Evolutionary conservation across 2,888 invertebrate species (phyloP), one percentile per base, ranked within the genome.

Genomic region (Amphipoea oculea): DNA sequence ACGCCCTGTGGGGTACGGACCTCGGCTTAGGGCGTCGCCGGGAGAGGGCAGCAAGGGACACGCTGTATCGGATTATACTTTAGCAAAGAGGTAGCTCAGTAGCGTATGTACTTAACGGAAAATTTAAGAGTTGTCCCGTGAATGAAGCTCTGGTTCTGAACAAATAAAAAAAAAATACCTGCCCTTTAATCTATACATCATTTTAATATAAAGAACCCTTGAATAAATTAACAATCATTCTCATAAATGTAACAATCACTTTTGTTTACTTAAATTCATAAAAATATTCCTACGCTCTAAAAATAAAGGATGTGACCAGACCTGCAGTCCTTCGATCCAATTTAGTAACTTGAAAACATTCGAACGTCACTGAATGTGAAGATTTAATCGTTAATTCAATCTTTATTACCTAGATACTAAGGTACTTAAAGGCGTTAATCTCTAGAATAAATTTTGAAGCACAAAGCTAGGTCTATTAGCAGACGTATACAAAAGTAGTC

Each of bases 181-280:
- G 7, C 42, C 2, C 2, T 14, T 17, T 11, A n/a, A 11, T 36
- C 20, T 48, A 36, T 23, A 36, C 11, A 20, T 42, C 17, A 29
- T 48, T 36, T 23, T 40, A 54, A n/a, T 40, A 14, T 23, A 23
- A 45, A 14, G 3, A 14, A n/a, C 29, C 20, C 42, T 66, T 79
- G 42, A 51, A 40, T 57, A 48, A 6, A 42, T 40, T 4, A 57
- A 74, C 3, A 36, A 45, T 51, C 12, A n/a, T 36, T 66, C 11
- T 66, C 0, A 6, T 36, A 36, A 76, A 76, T 66, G 20, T 42
- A 51, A 82, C 66, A 81, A 81, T 69, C 23, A 36, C 80, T 67
- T 62, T 57, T 20, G 20, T 62, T 69, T 9, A n/a, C 42, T 62
- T 11, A 3, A 42, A 57, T 78, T 66, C 60, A 51, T 67, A 45